phyloP scores from a whole-genome alignment of 1,140 invertebrate genomes.

The Tetramorium simillimum region DNA sequence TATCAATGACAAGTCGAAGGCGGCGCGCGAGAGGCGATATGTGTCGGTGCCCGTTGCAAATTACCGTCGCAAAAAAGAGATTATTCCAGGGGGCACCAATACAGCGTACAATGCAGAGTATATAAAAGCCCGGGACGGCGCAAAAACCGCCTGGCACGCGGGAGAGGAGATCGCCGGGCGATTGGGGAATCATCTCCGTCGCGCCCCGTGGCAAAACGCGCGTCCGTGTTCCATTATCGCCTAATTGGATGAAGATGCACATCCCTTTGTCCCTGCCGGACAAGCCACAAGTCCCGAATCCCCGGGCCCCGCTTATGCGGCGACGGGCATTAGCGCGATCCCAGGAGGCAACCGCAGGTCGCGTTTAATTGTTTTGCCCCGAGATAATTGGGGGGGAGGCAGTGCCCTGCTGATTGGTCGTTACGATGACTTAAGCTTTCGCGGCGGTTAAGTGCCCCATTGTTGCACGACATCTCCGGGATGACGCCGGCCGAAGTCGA shows the following conservation, averaged over 20 bases:
- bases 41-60: conserved; percentile 23
- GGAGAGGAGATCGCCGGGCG: conserved; percentile 41
- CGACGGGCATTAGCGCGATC: conserved; percentile 65
- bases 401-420: conserved; percentile 72
- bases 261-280: conserved; percentile 75
- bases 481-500: conserved; percentile 61
- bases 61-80: conserved; percentile 35
- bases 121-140: conserved; percentile 23
- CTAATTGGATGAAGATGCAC: conserved; percentile 82
- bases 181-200: conserved; percentile 60
- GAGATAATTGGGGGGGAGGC: conserved; percentile 76
- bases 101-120: conserved; percentile 23
- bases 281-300: conserved; percentile 60
- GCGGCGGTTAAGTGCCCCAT: conserved; percentile 80
- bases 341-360: conserved; percentile 67
- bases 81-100: conserved; percentile 23
- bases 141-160: conserved; percentile 53
- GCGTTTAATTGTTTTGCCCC: conserved; percentile 81
- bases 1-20: conserved; percentile 36
- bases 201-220: conserved; percentile 71
- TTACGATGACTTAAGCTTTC: conserved; percentile 81
- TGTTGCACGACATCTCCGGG: conserved; percentile 75
- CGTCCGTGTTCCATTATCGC: conserved; percentile 76
- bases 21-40: background rate
- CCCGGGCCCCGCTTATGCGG: conserved; percentile 47